Conservation (phyloP, 2,113 vertebrate species). For the Trachemys scripta region DNA sequence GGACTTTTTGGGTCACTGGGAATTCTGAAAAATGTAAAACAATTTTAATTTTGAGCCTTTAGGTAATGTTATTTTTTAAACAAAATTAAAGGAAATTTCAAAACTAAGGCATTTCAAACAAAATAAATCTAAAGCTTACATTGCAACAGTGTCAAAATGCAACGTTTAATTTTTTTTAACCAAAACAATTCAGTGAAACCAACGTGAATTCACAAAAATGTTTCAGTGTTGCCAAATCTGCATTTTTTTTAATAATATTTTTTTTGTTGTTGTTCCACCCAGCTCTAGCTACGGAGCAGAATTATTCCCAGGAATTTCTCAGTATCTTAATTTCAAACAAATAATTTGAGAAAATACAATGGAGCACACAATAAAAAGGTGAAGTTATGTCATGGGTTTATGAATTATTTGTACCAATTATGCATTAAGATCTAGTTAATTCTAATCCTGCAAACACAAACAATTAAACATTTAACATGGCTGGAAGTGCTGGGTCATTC, state of each 20-base stretch:
- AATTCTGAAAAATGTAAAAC: not conserved
- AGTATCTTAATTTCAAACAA: not conserved
- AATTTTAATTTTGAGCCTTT: not conserved
- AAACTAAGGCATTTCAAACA: not conserved
- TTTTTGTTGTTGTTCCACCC: not conserved
- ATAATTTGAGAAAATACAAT: not conserved
- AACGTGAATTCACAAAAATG: not conserved
- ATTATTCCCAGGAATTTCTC: not conserved
- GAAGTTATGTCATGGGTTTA: not conserved
- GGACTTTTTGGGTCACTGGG: not conserved
- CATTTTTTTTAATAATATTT: not conserved
- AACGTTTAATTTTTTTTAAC: not conserved
- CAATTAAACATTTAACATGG: not conserved
- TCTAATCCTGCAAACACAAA: not conserved
- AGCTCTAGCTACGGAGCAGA: not conserved
- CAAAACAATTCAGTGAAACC: not conserved
- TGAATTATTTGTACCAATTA: not conserved
- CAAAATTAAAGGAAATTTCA: not conserved
- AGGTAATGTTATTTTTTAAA: not conserved
- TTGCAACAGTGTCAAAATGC: not conserved
- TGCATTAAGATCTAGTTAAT: not conserved
- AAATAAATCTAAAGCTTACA: not conserved
- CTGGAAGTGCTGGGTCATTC: not conserved
- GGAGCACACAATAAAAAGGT: not conserved
- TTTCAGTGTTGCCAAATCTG: not conserved